A percentile compares a stretch with the other conserved stretches of the same genome.
Evolutionary conservation across 2,888 invertebrate genomes (phyloP).

Genomic region (Andrena minutula): DNA sequence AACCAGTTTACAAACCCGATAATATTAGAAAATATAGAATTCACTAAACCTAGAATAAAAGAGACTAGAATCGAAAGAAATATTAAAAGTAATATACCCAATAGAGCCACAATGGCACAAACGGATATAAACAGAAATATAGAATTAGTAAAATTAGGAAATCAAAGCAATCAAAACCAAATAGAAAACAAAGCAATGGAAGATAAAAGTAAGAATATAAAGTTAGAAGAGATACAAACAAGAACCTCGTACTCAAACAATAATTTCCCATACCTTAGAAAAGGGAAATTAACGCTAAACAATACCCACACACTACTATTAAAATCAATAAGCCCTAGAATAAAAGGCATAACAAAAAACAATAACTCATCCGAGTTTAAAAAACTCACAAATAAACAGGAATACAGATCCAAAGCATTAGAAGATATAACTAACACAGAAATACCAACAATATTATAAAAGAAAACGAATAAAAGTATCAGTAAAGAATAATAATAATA

Average conservation of each 20-base stretch:
- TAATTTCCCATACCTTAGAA: not conserved
- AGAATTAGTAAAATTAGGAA: too few relatives aligned
- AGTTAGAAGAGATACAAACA: not conserved
- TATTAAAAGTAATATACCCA: not conserved
- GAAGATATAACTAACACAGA: not conserved
- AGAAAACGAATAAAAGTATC: not conserved
- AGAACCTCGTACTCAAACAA: not conserved
- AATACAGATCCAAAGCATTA: not conserved
- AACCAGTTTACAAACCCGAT: not conserved
- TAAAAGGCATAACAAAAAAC: not conserved
- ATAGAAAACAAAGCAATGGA: not conserved
- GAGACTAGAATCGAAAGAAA: not conserved
- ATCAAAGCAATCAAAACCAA: not conserved
- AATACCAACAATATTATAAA: not conserved
- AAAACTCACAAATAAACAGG: not conserved
- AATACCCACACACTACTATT: not conserved
- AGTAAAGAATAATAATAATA: too few relatives aligned
- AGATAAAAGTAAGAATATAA: not conserved
- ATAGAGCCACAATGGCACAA: not conserved
- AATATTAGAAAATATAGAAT: not conserved
- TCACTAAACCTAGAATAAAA: not conserved
- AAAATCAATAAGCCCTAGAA: not conserved
- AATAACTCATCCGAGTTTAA: not conserved
- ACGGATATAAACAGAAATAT: not conserved
- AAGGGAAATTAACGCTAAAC: not conserved